These are phyloP conservation scores for Leuctra nigra DNA, from an alignment of 2,888 invertebrate genomes.

Conservation along the genomic window DNA sequence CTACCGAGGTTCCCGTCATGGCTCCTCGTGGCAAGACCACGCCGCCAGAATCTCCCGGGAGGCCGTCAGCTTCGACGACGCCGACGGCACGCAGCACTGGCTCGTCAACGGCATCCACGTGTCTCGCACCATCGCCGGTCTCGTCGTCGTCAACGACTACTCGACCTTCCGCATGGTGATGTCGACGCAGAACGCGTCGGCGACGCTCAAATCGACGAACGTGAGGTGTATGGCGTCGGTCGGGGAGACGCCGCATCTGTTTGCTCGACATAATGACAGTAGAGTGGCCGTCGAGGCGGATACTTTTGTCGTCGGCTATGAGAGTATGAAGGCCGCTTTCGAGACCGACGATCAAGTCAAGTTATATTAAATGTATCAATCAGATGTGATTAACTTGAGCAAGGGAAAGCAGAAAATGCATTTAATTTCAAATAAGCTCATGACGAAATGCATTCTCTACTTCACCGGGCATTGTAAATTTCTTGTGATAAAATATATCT, in stretches of 20 bases:
- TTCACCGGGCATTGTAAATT: too few species aligned
- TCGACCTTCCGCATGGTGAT: not conserved
- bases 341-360: not conserved
- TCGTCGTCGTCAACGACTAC: constrained; percentile 8
- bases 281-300: not conserved
- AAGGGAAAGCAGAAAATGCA: too few species aligned
- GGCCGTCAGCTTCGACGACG: not conserved
- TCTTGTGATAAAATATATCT: too few species aligned
- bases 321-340: not conserved
- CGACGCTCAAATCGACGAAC: not conserved
- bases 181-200: constrained; percentile 2
- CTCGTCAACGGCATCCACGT: constrained; percentile 1
- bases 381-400: too few species aligned
- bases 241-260: constrained; percentile 5
- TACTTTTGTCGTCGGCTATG: not conserved
- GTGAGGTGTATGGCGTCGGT: not conserved
- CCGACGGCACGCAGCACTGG: constrained; percentile 5
- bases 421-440: too few species aligned
- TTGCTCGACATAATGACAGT: not conserved
- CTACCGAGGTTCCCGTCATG: not conserved
- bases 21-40: not conserved
- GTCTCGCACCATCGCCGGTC: not conserved
- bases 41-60: not conserved
- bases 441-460: too few species aligned
- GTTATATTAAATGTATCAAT: too few species aligned